A percentile compares a stretch with the other conserved stretches of the same genome.
Conservation (phyloP, 1,140 invertebrate species). For the Cecropterus lyciades region DNA sequence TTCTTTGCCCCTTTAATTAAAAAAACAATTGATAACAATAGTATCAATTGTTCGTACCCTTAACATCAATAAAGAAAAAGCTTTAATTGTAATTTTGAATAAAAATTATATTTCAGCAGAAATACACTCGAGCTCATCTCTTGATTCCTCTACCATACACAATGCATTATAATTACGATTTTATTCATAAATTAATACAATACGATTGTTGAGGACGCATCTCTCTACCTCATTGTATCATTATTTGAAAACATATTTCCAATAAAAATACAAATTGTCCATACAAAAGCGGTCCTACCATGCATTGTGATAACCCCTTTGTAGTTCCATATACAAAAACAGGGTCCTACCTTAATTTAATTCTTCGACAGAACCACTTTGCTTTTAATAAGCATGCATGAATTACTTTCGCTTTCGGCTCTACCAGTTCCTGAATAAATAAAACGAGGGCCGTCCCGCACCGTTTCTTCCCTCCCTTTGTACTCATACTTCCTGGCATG, state of each 20-base stretch:
- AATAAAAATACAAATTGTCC: constrained; percentile 5
- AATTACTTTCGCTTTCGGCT: constrained; percentile 62
- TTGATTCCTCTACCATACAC: no score
- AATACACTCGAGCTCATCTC: no score
- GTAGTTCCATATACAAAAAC: constrained; percentile 19
- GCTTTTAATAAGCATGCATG: constrained; percentile 76
- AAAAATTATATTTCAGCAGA: no score
- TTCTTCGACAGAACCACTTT: constrained; percentile 56
- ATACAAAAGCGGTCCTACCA: constrained; percentile 5
- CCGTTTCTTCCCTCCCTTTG: constrained; percentile 70
- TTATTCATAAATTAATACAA: constrained; percentile 29
- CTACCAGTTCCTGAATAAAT: constrained; percentile 70
- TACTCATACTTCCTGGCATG: constrained; percentile 69
- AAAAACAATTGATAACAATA: no score
- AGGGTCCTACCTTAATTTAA: constrained; percentile 44
- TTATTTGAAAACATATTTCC: constrained; percentile 13
- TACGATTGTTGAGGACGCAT: background rate
- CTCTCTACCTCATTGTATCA: background rate
- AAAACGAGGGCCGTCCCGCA: constrained; percentile 68
- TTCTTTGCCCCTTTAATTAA: no score
- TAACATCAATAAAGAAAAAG: no score
- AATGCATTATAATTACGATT: background rate
- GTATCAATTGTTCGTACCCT: no score
- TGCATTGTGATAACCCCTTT: constrained; percentile 21
- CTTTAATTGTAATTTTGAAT: no score